Evolutionary conservation across 2,888 invertebrate species (phyloP), one percentile per base, ranked within the genome.

Genomic region (Terebella lapidaria): DNA sequence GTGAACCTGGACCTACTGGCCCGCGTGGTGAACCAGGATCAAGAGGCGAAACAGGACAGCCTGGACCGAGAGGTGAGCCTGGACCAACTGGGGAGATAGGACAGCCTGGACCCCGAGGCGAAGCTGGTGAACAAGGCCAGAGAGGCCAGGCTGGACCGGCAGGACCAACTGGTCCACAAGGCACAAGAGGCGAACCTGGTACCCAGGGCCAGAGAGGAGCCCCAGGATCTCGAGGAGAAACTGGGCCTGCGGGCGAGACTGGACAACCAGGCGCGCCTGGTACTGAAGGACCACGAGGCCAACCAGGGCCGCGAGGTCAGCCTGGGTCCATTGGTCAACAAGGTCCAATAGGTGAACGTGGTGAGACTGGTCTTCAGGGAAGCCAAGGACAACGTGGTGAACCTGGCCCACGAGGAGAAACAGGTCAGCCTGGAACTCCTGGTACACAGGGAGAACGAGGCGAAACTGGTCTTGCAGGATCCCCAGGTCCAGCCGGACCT

Each of bases 141-240:
- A 57, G 22, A 25, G 25, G 30, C 53, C 27, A 2, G n/a, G n/a
- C n/a, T n/a, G 60, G 60, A n/a, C 15, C 52, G 91, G 49, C 46
- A 24, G 67, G 67, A 25, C 52, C 52, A n/a, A 20, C 63, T 24
- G 67, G 67, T 24, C 27, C 49, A 2, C 27, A 22, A n/a, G 67
- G 67, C 18, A 54, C 51, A 1, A 22, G 42, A 2, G 68, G 68
- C 35, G 91, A 91, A 1, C 78, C 83, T 1, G 88, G 88, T 0
- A 83, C 84, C 0, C 81, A 85, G 0, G 77, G 77, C 46, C 65
- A 67, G 3, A 22, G 56, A 20, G 67, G 67, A 42, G 56, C 51
- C 3, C 29, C 49, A 42, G 67, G 67, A 27, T 54, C 51, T 30
- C 26, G 47, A 47, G 63, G 65, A 10, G 47, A 49, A 30, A 1